phyloP scores from a whole-genome alignment of 2,113 vertebrate genomes.

The Calidris pygmaea region DNA sequence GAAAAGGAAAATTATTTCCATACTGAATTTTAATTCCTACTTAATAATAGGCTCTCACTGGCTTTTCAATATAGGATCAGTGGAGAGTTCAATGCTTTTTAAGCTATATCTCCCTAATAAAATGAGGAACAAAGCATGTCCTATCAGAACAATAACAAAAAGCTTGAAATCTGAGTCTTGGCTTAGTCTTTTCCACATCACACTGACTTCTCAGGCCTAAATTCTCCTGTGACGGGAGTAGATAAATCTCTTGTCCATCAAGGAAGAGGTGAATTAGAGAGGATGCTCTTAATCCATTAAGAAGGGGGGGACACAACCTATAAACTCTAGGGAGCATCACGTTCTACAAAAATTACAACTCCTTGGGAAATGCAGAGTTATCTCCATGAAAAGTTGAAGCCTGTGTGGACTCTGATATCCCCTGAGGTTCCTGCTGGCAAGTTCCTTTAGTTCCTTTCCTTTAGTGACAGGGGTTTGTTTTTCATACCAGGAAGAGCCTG shows the following conservation, averaged over 20 bases:
- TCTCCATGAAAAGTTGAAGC: not conserved
- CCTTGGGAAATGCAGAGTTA: not conserved
- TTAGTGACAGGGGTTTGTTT: not conserved
- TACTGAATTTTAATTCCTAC: not conserved
- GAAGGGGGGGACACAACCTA: not conserved
- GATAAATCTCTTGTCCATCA: not conserved
- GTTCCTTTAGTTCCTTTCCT: not conserved
- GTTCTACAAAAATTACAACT: not conserved
- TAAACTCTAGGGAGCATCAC: not conserved
- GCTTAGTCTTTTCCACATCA: not conserved
- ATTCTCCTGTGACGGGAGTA: not conserved
- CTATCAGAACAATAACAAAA: not conserved
- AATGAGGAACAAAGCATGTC: not conserved
- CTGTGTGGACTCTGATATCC: not conserved
- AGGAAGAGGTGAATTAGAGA: not conserved
- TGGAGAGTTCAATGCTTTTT: not conserved
- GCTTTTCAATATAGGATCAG: constrained; percentile 9
- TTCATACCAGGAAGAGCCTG: not conserved
- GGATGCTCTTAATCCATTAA: not conserved
- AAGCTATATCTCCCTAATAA: not conserved
- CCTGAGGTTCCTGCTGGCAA: not conserved
- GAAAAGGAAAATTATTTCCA: not conserved
- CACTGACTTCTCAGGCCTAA: not conserved
- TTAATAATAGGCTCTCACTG: constrained; percentile 22
- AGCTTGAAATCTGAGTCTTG: not conserved